phyloP scores from a whole-genome alignment of 2,888 invertebrate genomes.

The Augiades crinisus region DNA sequence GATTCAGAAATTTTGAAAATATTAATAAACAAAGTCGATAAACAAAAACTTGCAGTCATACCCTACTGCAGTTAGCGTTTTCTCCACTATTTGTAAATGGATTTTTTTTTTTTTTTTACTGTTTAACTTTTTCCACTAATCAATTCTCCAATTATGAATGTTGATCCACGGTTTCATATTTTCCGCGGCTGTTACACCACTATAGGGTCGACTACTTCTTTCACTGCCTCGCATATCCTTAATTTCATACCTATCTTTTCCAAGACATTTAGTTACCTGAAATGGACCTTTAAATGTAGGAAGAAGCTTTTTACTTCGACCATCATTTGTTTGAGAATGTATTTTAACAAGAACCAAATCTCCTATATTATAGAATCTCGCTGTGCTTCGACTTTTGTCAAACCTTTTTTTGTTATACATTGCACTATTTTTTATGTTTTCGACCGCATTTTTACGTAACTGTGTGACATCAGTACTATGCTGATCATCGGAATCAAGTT shows the following conservation, averaged over 20 bases:
- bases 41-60: too few species aligned
- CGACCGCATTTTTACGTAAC: background rate
- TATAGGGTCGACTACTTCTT: slow-evolving; percentile 23
- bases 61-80: too few species aligned
- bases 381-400: background rate
- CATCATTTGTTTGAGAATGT: slow-evolving; percentile 28
- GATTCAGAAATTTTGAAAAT: too few species aligned
- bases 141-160: slow-evolving; percentile 16
- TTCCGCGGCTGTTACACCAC: slow-evolving; percentile 25
- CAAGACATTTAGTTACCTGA: slow-evolving; percentile 22
- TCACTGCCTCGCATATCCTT: slow-evolving; percentile 25
- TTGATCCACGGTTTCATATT: slow-evolving; percentile 32
- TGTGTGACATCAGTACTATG: background rate
- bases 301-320: slow-evolving; percentile 28
- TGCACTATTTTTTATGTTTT: background rate
- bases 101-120: too few species aligned
- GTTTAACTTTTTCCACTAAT: too few species aligned
- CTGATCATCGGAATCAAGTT: background rate
- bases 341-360: slow-evolving; percentile 31
- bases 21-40: too few species aligned
- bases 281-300: slow-evolving; percentile 31
- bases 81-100: too few species aligned
- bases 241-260: slow-evolving; percentile 25
- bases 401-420: background rate
- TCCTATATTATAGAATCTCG: slow-evolving; percentile 16